Evolutionary conservation across 2,888 invertebrate species (phyloP).

Genomic region (Dione vanillae): DNA sequence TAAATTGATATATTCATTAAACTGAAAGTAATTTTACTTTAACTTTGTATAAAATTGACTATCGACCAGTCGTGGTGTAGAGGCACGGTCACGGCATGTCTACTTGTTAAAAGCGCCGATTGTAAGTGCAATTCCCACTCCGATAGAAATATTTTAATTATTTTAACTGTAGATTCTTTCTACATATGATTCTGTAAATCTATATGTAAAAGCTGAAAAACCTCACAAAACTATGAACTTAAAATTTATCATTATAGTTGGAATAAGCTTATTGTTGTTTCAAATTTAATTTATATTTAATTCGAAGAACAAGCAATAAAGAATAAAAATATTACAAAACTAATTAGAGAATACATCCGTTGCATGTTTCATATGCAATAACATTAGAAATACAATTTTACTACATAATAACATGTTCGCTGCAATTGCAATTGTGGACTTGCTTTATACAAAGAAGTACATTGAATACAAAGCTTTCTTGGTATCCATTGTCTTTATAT

Average conservation of each 20-base stretch:
- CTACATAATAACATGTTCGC: slow-evolving; percentile 10
- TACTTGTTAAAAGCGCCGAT: too few relatives aligned
- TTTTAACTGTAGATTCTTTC: too few relatives aligned
- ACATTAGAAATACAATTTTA: slow-evolving; percentile 23
- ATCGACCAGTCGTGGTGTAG: too few relatives aligned
- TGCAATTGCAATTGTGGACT: not conserved
- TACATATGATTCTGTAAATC: too few relatives aligned
- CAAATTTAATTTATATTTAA: slow-evolving; percentile 15
- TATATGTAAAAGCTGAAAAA: too few relatives aligned
- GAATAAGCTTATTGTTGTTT: not conserved
- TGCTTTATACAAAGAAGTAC: slow-evolving; percentile 5
- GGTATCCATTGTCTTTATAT: not conserved
- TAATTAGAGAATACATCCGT: slow-evolving; percentile 19
- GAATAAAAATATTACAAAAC: slow-evolving; percentile 9
- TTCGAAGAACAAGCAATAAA: not conserved
- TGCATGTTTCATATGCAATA: slow-evolving; percentile 14
- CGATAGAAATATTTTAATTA: too few relatives aligned
- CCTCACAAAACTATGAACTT: not conserved
- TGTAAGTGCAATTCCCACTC: too few relatives aligned
- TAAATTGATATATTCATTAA: not conserved
- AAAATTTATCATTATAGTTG: too few relatives aligned
- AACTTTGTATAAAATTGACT: not conserved
- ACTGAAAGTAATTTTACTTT: slow-evolving; percentile 7
- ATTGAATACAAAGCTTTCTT: slow-evolving; percentile 1
- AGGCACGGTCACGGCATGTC: too few relatives aligned